Conservation (phyloP, 2,888 invertebrate species). For the Allolobophora icterica region DNA sequence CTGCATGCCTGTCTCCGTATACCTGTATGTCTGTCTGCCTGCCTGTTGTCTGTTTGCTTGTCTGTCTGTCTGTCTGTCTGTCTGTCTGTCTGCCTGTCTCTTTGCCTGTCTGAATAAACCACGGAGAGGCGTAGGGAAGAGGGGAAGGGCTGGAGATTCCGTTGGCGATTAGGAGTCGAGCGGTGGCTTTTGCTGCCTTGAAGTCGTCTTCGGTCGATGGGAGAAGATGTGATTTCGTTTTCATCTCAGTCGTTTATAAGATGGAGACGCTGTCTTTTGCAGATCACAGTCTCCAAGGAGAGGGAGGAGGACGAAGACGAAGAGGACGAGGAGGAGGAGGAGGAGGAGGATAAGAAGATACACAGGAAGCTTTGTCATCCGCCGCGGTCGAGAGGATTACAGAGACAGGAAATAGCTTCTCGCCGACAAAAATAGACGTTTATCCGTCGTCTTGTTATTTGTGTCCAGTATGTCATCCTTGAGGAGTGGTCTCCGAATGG, state of each 20-base stretch:
- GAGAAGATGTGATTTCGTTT: not conserved
- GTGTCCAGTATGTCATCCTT: not conserved
- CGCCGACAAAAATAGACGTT: not conserved
- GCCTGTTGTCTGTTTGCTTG: too few relatives aligned
- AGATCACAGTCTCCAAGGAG: not conserved
- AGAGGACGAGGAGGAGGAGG: not conserved
- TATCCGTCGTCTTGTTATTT: not conserved
- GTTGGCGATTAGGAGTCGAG: not conserved
- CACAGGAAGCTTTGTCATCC: not conserved
- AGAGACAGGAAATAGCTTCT: not conserved
- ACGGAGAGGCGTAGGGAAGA: not conserved
- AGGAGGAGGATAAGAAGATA: not conserved
- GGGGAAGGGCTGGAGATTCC: not conserved
- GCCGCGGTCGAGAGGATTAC: not conserved
- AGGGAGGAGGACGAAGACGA: not conserved
- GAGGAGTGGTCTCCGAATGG: not conserved
- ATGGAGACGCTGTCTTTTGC: not conserved
- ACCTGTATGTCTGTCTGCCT: not conserved
- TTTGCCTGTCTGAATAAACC: not conserved
- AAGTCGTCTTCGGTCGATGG: conserved; percentile 6
- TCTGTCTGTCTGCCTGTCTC: too few relatives aligned
- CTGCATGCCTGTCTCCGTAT: not conserved
- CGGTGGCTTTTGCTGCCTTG: not conserved
- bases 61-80: too few relatives aligned
- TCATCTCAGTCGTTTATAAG: not conserved